Percentiles rank a stretch among this genome's conserved stretches.
phyloP scores from a whole-genome alignment of 2,113 vertebrate genomes.

The Epinephelus fuscoguttatus region DNA sequence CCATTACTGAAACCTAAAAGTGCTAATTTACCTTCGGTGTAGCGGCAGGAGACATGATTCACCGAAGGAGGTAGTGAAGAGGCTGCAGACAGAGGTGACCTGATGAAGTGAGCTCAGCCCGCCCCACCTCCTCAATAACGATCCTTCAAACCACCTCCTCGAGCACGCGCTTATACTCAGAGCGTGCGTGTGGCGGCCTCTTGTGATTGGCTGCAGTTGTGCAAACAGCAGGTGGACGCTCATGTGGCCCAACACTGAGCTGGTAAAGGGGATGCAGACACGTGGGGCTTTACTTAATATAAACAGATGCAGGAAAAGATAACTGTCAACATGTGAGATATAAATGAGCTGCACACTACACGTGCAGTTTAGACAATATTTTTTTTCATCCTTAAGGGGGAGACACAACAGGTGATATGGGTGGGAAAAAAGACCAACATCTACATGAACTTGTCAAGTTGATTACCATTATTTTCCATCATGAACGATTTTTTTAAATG shows the following conservation, averaged over 20 bases:
- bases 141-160: background rate
- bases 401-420: too few species aligned
- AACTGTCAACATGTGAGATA: background rate
- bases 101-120: conserved; percentile 5
- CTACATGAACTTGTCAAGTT: too few species aligned
- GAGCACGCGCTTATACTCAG: conserved; percentile 1
- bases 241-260: background rate
- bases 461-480: too few species aligned
- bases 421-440: too few species aligned
- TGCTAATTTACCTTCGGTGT: conserved; percentile 62
- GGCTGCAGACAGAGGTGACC: background rate
- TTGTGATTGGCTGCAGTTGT: conserved; percentile 43
- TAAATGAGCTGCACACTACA: background rate
- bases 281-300: background rate
- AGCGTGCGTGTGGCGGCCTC: background rate
- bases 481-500: too few species aligned
- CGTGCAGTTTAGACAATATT: too few species aligned
- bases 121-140: background rate
- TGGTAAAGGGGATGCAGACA: background rate
- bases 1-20: too few species aligned
- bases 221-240: conserved; percentile 12
- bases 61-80: background rate
- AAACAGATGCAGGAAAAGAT: background rate
- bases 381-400: too few species aligned
- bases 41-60: conserved; percentile 51